A percentile compares a stretch with the other conserved stretches of the same genome.
Conservation (phyloP, 2,797 vertebrate genomes). For the Allobates femoralis region DNA sequence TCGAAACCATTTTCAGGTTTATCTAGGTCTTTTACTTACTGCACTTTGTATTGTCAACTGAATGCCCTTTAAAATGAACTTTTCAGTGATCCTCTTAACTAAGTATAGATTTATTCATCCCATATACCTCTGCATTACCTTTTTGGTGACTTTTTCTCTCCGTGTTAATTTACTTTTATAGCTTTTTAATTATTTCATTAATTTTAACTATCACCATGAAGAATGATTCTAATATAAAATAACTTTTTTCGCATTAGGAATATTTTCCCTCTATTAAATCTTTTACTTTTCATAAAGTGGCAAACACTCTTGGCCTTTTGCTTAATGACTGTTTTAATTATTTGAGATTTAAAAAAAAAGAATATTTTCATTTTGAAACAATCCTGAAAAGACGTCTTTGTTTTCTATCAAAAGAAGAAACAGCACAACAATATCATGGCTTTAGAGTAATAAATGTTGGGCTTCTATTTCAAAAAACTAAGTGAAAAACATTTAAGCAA, state of each 20-base stretch:
- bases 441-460: not conserved
- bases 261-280: slow-evolving; percentile 40
- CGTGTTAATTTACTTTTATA: slow-evolving; percentile 67
- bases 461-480: not conserved
- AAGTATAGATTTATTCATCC: slow-evolving; percentile 57
- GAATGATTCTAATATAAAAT: slow-evolving; percentile 63
- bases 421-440: not conserved
- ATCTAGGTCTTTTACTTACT: slow-evolving; percentile 1
- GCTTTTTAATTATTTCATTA: slow-evolving; percentile 72
- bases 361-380: slow-evolving; percentile 39
- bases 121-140: slow-evolving; percentile 24
- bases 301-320: slow-evolving; percentile 49
- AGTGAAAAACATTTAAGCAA: not conserved
- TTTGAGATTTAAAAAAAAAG: slow-evolving; percentile 42
- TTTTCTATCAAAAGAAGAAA: not conserved
- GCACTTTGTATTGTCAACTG: slow-evolving; percentile 6
- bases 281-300: slow-evolving; percentile 28
- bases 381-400: slow-evolving; percentile 14
- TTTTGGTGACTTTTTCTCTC: slow-evolving; percentile 61
- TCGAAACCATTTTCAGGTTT: not conserved
- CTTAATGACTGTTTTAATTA: slow-evolving; percentile 62
- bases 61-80: slow-evolving; percentile 55
- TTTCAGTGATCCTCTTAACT: slow-evolving; percentile 36
- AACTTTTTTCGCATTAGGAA: slow-evolving; percentile 63
- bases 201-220: slow-evolving; percentile 65